Conservation (phyloP, 2,797 vertebrate genomes). For the Lepus townsendii region DNA sequence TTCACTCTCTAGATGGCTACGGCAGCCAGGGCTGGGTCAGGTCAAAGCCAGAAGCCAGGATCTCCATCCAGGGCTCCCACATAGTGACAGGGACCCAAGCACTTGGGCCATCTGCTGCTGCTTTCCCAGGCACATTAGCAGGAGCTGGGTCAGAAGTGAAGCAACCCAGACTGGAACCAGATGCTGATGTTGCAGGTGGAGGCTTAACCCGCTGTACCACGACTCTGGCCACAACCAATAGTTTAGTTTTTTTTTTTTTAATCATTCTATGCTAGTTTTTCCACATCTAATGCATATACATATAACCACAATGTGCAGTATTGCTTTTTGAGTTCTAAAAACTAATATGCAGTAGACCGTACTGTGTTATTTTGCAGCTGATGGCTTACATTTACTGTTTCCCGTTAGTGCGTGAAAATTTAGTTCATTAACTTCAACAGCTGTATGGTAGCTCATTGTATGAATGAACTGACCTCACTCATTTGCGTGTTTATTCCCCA, state of each 20-base stretch:
- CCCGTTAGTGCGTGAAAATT: not conserved
- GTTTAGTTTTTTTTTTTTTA: not conserved
- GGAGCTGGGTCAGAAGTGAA: no score
- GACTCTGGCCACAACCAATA: no score
- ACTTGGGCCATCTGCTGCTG: no score
- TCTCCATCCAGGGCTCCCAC: no score
- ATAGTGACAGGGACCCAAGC: no score
- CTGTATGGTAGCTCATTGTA: not conserved
- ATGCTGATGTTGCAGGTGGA: no score
- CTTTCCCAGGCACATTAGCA: no score
- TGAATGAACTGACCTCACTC: not conserved
- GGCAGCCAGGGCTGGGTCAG: no score
- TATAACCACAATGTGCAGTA: not conserved
- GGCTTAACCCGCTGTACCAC: no score
- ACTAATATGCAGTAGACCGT: not conserved
- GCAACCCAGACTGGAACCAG: no score
- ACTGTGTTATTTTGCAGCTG: not conserved
- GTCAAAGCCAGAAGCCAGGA: no score
- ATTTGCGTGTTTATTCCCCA: slow-evolving; percentile 4
- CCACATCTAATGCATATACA: not conserved
- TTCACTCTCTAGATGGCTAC: no score
- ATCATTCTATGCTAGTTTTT: not conserved
- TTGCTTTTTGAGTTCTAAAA: slow-evolving; percentile 32
- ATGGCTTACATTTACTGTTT: not conserved
- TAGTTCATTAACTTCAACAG: slow-evolving; percentile 26